phyloP scores from a whole-genome alignment of 2,888 invertebrate genomes.

The Ptilodon capucinus region DNA sequence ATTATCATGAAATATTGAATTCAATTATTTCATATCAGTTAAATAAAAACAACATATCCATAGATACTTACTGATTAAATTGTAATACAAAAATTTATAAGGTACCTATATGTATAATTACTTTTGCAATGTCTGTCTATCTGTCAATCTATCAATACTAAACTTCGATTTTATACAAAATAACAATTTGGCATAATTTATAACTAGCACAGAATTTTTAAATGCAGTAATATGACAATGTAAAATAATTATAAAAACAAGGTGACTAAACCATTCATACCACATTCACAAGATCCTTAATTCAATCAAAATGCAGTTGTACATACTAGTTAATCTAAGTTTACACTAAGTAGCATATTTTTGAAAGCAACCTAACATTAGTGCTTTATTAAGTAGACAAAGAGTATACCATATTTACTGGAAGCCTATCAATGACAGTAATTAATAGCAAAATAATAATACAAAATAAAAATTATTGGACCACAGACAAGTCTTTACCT shows the following conservation, averaged over 20 bases:
- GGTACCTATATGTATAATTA: slow-evolving; percentile 16
- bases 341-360: slow-evolving; percentile 65
- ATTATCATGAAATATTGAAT: slow-evolving; percentile 51
- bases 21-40: slow-evolving; percentile 52
- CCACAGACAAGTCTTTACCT: slow-evolving; percentile 74
- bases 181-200: slow-evolving; percentile 76
- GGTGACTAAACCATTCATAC: slow-evolving; percentile 72
- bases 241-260: slow-evolving; percentile 59
- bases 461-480: slow-evolving; percentile 66
- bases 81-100: slow-evolving; percentile 27
- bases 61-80: slow-evolving; percentile 32
- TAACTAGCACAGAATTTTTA: slow-evolving; percentile 70
- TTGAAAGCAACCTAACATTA: slow-evolving; percentile 76
- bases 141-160: slow-evolving; percentile 47
- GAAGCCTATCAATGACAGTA: slow-evolving; percentile 57
- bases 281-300: slow-evolving; percentile 71
- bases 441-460: slow-evolving; percentile 19
- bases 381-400: slow-evolving; percentile 63
- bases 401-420: slow-evolving; percentile 54
- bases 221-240: slow-evolving; percentile 68
- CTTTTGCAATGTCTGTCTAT: slow-evolving; percentile 34
- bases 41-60: slow-evolving; percentile 36
- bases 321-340: slow-evolving; percentile 61
- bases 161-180: slow-evolving; percentile 64
- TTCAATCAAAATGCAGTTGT: slow-evolving; percentile 75